Conservation (phyloP, 1,140 invertebrate genomes). For the Agrilus planipennis region DNA sequence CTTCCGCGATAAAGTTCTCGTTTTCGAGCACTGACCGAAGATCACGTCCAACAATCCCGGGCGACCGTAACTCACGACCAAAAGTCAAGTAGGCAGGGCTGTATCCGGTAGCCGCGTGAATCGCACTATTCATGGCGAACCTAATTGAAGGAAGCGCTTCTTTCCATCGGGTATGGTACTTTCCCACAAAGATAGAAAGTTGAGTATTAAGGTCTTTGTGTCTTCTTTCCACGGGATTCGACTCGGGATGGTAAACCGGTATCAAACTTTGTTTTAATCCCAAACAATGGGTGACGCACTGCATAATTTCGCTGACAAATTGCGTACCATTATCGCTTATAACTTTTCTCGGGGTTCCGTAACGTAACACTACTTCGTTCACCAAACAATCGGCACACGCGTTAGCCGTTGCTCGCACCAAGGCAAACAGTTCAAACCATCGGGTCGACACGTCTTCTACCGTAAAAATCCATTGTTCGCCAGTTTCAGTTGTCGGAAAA, state of each 20-base stretch:
- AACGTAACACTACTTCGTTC: neutral
- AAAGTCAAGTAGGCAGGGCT: constrained; percentile 18
- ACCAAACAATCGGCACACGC: neutral
- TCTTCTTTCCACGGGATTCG: neutral
- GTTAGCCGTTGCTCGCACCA: neutral
- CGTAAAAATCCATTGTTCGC: neutral
- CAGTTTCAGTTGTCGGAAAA: constrained; percentile 30
- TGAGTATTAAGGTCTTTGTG: constrained; percentile 1
- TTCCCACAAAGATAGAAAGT: constrained; percentile 3
- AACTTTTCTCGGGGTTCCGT: neutral
- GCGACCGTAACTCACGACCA: neutral
- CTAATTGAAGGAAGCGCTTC: constrained; percentile 20
- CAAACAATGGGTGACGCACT: neutral
- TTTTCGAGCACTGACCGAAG: neutral
- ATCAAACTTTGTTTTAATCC: constrained; percentile 2
- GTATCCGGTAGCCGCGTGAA: constrained; percentile 19
- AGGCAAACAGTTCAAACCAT: neutral
- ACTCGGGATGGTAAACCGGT: neutral
- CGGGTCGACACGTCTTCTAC: neutral
- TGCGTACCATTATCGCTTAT: neutral
- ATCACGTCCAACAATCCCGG: neutral
- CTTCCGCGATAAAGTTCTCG: neutral
- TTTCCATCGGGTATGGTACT: constrained; percentile 29
- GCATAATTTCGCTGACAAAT: constrained; percentile 3
- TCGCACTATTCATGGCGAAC: constrained; percentile 23